These are phyloP conservation scores for Ophraella communa DNA, from an alignment of 2,888 invertebrate species.

Conservation along the genomic window DNA sequence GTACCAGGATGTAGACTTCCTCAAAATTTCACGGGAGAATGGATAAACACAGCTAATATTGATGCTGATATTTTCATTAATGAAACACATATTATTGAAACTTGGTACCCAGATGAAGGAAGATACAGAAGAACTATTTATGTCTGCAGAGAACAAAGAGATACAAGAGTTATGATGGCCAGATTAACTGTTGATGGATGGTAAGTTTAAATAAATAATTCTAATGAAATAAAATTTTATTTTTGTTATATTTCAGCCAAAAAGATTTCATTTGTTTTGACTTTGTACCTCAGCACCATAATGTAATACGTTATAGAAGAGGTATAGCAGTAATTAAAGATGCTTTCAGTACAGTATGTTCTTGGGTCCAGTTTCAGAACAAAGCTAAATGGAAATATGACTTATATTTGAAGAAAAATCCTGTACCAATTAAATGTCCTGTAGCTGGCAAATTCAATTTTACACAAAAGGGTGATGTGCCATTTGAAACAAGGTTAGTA, in stretches of 20 bases:
- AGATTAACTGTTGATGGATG: conserved; percentile 94
- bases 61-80: conserved; percentile 94
- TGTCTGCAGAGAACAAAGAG: conserved; percentile 91
- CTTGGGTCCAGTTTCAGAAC: conserved; percentile 91
- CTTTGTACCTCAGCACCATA: conserved; percentile 94
- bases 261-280: conserved; percentile 98
- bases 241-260: conserved; percentile 68
- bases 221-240: background rate
- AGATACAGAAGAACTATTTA: conserved; percentile 89
- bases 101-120: conserved; percentile 91
- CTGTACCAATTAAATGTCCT: conserved; percentile 91
- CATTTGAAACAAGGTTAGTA: conserved; percentile 75
- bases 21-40: conserved; percentile 91
- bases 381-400: conserved; percentile 87
- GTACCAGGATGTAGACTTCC: conserved; percentile 91
- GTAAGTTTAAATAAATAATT: conserved; percentile 57
- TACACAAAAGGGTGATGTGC: conserved; percentile 87
- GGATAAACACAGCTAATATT: conserved; percentile 97
- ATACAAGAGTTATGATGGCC: conserved; percentile 93
- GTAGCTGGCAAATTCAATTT: conserved; percentile 97
- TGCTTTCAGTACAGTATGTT: conserved; percentile 91
- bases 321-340: conserved; percentile 89
- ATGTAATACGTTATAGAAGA: conserved; percentile 88
- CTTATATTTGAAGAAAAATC: conserved; percentile 83
- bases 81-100: conserved; percentile 95